A percentile compares a stretch with the other conserved stretches of the same genome.
phyloP scores from a whole-genome alignment of 2,113 vertebrate species.

The Microtus ochrogaster region DNA sequence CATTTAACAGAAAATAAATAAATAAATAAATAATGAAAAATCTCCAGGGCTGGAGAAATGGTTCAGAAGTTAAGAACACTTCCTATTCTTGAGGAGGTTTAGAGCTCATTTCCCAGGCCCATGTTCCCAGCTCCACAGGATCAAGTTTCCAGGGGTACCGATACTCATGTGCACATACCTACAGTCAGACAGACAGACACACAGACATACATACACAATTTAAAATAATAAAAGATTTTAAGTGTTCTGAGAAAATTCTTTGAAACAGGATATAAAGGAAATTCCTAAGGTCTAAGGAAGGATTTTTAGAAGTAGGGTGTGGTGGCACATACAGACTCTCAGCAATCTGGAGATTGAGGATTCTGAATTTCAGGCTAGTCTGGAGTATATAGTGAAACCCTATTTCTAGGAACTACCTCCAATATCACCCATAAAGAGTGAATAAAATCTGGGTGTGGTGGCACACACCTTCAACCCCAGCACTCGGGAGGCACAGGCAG shows the following conservation, averaged over 20 bases:
- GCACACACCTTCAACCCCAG: not conserved
- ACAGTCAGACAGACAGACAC: not conserved
- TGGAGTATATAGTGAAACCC: not conserved
- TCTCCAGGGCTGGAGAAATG: not conserved
- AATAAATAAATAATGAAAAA: not conserved
- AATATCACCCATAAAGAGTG: not conserved
- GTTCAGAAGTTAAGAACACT: not conserved
- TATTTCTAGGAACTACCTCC: not conserved
- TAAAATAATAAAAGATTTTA: not conserved
- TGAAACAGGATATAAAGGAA: constrained; percentile 29
- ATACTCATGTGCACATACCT: not conserved
- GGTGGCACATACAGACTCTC: not conserved
- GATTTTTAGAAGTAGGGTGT: not conserved
- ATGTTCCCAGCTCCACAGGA: not conserved
- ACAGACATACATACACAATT: not conserved
- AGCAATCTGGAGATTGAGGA: not conserved
- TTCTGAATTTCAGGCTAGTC: not conserved
- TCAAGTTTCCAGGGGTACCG: not conserved
- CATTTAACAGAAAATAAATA: not conserved
- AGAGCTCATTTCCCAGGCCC: not conserved
- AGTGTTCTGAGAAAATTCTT: constrained; percentile 17
- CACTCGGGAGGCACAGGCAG: not conserved
- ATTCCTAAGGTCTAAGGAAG: not conserved
- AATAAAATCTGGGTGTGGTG: not conserved
- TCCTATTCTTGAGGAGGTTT: not conserved